A percentile compares a stretch with the other conserved stretches of the same genome.
Conservation (phyloP, 2,797 vertebrate genomes). For the Vespertilio murinus region DNA sequence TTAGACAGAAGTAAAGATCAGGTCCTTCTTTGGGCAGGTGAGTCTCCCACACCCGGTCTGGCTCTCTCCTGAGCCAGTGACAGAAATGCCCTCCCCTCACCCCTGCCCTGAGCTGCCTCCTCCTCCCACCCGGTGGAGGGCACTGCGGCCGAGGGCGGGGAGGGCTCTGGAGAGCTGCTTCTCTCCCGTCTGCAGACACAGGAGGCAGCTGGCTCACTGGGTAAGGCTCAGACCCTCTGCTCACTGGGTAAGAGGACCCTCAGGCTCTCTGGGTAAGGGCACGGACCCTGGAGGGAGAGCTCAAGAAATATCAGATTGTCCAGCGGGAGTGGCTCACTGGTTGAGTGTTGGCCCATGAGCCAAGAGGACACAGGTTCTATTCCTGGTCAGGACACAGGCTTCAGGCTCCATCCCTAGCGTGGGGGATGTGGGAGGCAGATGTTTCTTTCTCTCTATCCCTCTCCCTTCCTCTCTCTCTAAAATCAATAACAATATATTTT, state of each 20-base stretch:
- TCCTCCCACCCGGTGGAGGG: background rate
- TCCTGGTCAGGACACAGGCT: too few relatives aligned
- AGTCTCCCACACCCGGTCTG: background rate
- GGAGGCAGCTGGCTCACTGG: background rate
- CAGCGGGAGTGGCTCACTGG: background rate
- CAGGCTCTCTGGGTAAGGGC: too few relatives aligned
- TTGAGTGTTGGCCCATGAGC: too few relatives aligned
- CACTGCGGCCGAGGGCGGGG: accelerated
- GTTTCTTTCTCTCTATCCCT: too few relatives aligned
- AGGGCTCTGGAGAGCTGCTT: background rate
- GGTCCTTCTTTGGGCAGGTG: background rate
- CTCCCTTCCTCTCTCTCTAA: too few relatives aligned
- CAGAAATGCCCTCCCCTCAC: background rate
- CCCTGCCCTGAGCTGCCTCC: background rate
- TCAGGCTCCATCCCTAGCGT: too few relatives aligned
- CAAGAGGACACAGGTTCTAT: too few relatives aligned
- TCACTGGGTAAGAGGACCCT: too few relatives aligned
- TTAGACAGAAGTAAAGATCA: background rate
- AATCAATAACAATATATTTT: too few relatives aligned
- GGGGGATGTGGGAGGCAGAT: too few relatives aligned
- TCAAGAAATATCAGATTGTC: background rate
- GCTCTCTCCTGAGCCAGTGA: background rate
- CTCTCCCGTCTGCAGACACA: background rate
- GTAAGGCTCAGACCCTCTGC: background rate
- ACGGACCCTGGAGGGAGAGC: too few relatives aligned